Conservation (phyloP, 2,797 vertebrate genomes). For the Pangasius larnaudii region DNA sequence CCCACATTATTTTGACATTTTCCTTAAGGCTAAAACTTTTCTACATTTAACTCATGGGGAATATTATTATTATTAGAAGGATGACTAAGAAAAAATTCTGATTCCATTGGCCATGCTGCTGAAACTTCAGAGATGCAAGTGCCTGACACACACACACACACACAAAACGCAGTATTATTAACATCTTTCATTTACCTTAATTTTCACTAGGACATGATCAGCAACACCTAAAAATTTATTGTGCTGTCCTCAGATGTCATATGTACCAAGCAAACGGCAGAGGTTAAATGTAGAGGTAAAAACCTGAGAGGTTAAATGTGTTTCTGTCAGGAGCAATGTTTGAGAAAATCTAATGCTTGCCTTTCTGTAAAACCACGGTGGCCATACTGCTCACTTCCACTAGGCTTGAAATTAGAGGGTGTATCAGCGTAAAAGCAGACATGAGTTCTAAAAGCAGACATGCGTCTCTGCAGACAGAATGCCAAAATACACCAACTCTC, state of each 20-base stretch:
- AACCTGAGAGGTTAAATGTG: not conserved
- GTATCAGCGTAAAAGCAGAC: conserved; percentile 35
- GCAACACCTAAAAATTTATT: not conserved
- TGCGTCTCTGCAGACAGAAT: conserved; percentile 29
- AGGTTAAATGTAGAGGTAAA: too few species aligned
- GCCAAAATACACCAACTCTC: conserved; percentile 44
- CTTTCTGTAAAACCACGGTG: conserved; percentile 30
- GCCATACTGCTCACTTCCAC: conserved; percentile 36
- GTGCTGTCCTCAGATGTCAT: not conserved
- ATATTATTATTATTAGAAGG: not conserved
- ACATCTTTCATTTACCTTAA: not conserved
- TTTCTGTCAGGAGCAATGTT: conserved; percentile 7
- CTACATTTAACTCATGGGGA: not conserved
- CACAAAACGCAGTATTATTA: not conserved
- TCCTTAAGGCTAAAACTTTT: not conserved
- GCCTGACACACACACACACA: conserved; percentile 56
- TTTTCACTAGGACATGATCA: not conserved
- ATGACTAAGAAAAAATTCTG: not conserved
- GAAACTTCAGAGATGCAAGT: conserved; percentile 67
- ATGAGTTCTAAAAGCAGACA: conserved; percentile 46
- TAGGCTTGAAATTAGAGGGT: conserved; percentile 44
- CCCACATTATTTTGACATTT: not conserved
- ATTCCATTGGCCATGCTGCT: conserved; percentile 49
- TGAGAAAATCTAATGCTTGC: conserved; percentile 17
- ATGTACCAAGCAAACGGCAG: conserved; percentile 4